These are phyloP conservation scores for Hippocampus abdominalis DNA, from an alignment of 2,113 vertebrate species.

Conservation along the genomic window DNA sequence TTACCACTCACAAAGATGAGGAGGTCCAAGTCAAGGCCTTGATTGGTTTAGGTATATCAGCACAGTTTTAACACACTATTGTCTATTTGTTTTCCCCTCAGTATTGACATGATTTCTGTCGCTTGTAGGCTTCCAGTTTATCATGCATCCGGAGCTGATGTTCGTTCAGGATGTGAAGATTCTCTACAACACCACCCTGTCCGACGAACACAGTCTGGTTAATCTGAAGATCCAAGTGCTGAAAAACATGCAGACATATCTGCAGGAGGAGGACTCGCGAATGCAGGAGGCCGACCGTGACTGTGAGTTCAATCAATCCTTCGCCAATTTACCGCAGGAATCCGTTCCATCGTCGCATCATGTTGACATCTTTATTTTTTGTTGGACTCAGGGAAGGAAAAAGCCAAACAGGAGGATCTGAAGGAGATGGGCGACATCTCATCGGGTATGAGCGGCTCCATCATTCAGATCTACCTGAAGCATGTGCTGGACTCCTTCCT, in stretches of 20 bases:
- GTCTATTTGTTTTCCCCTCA: background rate
- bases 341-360: background rate
- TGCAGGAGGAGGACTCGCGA: conserved; percentile 95
- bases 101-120: conserved; percentile 5
- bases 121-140: conserved; percentile 89
- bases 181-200: conserved; percentile 89
- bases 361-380: background rate
- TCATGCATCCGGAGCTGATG: conserved; percentile 95
- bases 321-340: background rate
- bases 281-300: conserved; percentile 97
- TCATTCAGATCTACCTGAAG: conserved; percentile 99
- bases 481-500: conserved; percentile 98
- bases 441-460: conserved; percentile 99
- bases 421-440: conserved; percentile 99
- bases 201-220: conserved; percentile 83
- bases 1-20: conserved; percentile 94
- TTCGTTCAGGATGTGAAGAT: conserved; percentile 94
- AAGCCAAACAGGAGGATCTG: conserved; percentile 93
- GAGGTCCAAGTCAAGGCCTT: conserved; percentile 98
- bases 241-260: conserved; percentile 96
- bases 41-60: conserved; percentile 88
- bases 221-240: conserved; percentile 95
- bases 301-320: conserved; percentile 77
- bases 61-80: background rate
- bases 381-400: conserved; percentile 83